Evolutionary conservation across 2,888 invertebrate genomes (phyloP), one percentile per base, ranked within the genome.

Genomic region (Athalia cordata): DNA sequence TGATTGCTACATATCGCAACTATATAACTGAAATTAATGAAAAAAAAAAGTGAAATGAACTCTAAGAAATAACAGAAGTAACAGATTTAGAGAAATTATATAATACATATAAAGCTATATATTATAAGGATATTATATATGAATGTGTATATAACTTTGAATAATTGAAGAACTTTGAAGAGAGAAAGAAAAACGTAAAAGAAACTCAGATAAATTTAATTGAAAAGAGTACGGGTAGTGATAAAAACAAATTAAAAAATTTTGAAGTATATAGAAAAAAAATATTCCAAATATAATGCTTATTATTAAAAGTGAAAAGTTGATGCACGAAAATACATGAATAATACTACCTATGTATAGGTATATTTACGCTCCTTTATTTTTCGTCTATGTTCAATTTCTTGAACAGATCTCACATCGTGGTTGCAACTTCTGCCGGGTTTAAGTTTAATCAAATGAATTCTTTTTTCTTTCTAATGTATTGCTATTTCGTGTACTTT

Each of bases 1-100:
- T 85, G 81, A 87, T 85, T 87, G 81, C 84, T 82, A 87, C 87
- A 88, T 88, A 88, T 88, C 86, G 84, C 84, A 82, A 78, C 78
- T 77, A 29, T 29, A 29, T 29, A 29, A 29, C 29, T 57, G 70
- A 77, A 80, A 72, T 29, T 29, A 66, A 7, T 43, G 13, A 61
- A 47, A 57, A 64, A 77, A 77, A 15, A 15, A 72, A 2, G 2
- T 29, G 29, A 29, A 29, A 29, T 29, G 29, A 29, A 29, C 29
- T 29, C 29, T 29, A 29, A 29, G 29, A 29, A 29, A 29, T 29
- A 29, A 29, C n/a, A 29, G 2, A 29, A 29, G 29, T 29, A 29
- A 29, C 29, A 29, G 29, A 29, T 29, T 29, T 29, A 29, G 29
- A 29, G 29, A 29, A 29, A 29, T 29, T 29, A 67, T n/a, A 45